Evolutionary conservation across 2,888 invertebrate genomes (phyloP), one percentile per base, ranked within the genome.

Genomic region (Epinotia brunnichana): DNA sequence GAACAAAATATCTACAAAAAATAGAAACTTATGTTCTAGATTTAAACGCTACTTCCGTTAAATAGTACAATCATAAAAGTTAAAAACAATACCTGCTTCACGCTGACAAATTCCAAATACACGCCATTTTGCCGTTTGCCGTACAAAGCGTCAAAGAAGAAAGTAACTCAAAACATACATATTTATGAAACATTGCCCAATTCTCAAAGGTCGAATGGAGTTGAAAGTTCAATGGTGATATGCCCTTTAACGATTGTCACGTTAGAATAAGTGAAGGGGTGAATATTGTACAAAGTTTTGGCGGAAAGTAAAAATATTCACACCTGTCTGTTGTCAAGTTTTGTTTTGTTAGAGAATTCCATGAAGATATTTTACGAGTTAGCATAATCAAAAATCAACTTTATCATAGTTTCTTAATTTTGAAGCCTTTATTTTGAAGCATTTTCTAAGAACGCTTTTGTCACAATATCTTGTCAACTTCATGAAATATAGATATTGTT

Each of bases 281-380:
- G 71, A 67, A 71, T 71, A 54, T 35, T 54, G 67, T 44, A 48
- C 41, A 70, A 67, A 66, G 54, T 56, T 61, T 54, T 24, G 44
- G 60, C 19, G 39, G n/a, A 11, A 48, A 24, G 44, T n/a, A 29
- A 17, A 61, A 41, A 69, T 60, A 60, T 61, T 62, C 69, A 76
- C 82, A 83, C 83, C 82, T 82, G 81, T 75, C 78, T 70, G 76
- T 77, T 75, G 75, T 72, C 77, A 78, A 78, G 74, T 60, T 74
- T n/a, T 75, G 17, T 54, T 21, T 60, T 69, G 19, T 59, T 60
- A 21, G 19, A 51, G 51, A 48, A 35, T 19, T 29, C 7, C 29
- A 29, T 29, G 29, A 5, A 29, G 29, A 5, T 29, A 0, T 29
- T 5, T 29, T 5, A 29, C 29, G 7, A n/a, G n/a, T 29, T 7